Conservation (phyloP, 2,797 vertebrate genomes). For the Siniperca scherzeri region DNA sequence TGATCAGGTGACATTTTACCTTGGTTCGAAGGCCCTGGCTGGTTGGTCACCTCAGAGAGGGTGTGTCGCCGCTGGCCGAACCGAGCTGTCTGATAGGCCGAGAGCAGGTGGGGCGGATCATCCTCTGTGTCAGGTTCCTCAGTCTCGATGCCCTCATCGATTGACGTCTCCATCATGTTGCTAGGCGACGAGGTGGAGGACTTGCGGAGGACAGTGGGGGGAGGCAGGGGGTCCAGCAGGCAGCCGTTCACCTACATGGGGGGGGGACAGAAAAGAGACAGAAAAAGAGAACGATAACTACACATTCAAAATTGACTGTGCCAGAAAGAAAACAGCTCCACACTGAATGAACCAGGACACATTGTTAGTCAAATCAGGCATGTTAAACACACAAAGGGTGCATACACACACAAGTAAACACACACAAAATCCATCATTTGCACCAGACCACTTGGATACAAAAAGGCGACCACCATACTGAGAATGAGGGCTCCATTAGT, state of each 20-base stretch:
- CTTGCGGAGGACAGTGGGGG: conserved; percentile 89
- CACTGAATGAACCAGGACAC: background rate
- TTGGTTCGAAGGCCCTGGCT: conserved; percentile 87
- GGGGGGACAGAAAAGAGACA: background rate
- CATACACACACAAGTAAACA: background rate
- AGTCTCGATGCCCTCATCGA: conserved; percentile 96
- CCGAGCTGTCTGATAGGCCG: conserved; percentile 91
- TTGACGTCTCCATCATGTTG: conserved; percentile 99
- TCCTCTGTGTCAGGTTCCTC: conserved; percentile 92
- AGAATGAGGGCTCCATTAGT: conserved; percentile 31
- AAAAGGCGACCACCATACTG: conserved; percentile 5
- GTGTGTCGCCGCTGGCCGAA: conserved; percentile 95
- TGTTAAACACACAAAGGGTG: background rate
- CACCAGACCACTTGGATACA: background rate
- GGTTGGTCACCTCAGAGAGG: conserved; percentile 96
- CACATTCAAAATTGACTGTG: conserved; percentile 6
- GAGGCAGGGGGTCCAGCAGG: conserved; percentile 93
- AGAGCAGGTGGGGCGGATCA: conserved; percentile 91
- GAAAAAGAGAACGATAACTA: conserved; percentile 3
- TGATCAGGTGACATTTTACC: conserved; percentile 76
- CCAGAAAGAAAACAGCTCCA: conserved; percentile 6
- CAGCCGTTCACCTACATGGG: conserved; percentile 93
- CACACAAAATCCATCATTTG: conserved; percentile 13
- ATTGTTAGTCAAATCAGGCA: conserved; percentile 10
- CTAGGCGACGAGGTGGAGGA: conserved; percentile 95